Conservation (phyloP, 2,888 invertebrate genomes). For the Eurytoma adleriae region DNA sequence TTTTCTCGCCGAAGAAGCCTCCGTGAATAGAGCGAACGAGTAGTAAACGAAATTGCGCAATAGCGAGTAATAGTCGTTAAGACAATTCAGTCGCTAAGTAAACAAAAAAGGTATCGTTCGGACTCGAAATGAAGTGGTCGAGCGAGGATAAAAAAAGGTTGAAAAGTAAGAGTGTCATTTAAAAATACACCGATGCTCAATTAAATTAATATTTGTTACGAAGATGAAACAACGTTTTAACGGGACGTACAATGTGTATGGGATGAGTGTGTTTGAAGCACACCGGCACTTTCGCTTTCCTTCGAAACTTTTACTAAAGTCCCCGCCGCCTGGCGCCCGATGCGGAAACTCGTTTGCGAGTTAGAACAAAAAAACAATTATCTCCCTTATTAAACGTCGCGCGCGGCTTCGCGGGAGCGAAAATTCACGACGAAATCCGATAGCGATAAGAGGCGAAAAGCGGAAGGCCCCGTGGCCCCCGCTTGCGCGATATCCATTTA, state of each 20-base stretch:
- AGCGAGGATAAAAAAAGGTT: not conserved
- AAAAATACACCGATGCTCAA: not conserved
- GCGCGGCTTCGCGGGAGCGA: not conserved
- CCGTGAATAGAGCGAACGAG: too few species aligned
- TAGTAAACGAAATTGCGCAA: too few species aligned
- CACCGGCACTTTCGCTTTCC: conserved; percentile 53
- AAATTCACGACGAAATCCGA: conserved; percentile 7
- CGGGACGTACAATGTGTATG: conserved; percentile 28
- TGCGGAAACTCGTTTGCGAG: conserved; percentile 35
- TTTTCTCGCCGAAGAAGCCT: too few species aligned
- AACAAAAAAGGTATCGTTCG: too few species aligned
- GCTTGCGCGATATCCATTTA: conserved; percentile 8
- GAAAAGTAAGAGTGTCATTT: conserved; percentile 5
- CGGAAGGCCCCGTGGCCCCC: not conserved
- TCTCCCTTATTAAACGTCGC: not conserved
- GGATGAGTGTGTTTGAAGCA: conserved; percentile 40
- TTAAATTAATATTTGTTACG: conserved; percentile 17
- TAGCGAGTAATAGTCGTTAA: too few species aligned
- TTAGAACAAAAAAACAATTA: conserved; percentile 28
- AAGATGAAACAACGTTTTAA: conserved; percentile 41
- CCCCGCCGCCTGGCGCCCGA: conserved; percentile 1
- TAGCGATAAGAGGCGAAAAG: not conserved
- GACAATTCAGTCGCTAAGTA: too few species aligned
- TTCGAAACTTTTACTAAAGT: conserved; percentile 51
- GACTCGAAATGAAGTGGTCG: too few species aligned